phyloP scores from a whole-genome alignment of 2,113 vertebrate genomes.

The Boulengeromyrus knoepffleri region DNA sequence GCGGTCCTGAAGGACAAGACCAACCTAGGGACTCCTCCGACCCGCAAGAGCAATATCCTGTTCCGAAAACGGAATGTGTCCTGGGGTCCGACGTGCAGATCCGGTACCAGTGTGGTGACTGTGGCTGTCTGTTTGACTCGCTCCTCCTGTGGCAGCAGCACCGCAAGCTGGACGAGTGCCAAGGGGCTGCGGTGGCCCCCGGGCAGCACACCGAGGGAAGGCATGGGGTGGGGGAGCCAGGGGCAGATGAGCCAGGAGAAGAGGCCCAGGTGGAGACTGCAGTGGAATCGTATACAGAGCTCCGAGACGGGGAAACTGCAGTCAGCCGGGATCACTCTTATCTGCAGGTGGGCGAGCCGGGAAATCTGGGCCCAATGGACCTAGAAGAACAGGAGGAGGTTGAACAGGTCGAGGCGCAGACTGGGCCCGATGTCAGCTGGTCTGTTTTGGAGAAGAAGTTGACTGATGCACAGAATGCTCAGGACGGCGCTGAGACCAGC shows the following conservation, averaged over 20 bases:
- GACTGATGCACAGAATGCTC: neutral
- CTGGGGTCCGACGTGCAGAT: conserved; percentile 51
- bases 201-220: neutral
- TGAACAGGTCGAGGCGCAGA: neutral
- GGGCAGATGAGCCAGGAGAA: neutral
- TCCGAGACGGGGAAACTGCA: neutral
- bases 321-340: conserved; percentile 24
- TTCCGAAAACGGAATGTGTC: conserved; percentile 31
- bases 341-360: neutral
- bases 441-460: neutral
- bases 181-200: conserved; percentile 23
- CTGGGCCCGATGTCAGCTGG: neutral
- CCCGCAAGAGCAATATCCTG: conserved; percentile 20
- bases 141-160: conserved; percentile 77
- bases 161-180: conserved; percentile 58
- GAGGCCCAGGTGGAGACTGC: neutral
- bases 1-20: conserved; percentile 51
- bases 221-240: neutral
- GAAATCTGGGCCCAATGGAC: neutral
- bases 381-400: neutral
- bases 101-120: conserved; percentile 79
- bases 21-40: conserved; percentile 28
- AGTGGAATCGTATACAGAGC: neutral
- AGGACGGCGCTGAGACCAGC: neutral
- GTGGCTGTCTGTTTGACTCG: conserved; percentile 70